phyloP scores from a whole-genome alignment of 2,797 vertebrate genomes.

The Crenuchus spilurus region DNA sequence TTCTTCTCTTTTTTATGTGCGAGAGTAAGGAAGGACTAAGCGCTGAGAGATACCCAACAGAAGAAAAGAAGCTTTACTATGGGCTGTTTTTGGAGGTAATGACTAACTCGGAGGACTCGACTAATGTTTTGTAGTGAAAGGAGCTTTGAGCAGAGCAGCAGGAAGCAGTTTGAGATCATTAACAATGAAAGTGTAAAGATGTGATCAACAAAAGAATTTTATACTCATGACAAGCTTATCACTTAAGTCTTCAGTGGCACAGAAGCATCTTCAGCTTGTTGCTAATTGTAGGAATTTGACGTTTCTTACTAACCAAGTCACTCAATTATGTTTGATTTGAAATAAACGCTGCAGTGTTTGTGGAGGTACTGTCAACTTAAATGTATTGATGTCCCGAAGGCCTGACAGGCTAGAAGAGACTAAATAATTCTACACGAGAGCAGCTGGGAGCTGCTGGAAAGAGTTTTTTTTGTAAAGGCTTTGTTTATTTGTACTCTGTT shows the following conservation, averaged over 20 bases:
- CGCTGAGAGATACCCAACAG: background rate
- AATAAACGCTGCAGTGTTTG: constrained; percentile 13
- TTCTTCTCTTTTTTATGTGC: background rate
- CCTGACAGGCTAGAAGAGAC: background rate
- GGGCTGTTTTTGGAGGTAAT: background rate
- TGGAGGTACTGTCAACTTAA: background rate
- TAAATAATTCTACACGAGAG: background rate
- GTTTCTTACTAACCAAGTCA: background rate
- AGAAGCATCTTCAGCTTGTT: background rate
- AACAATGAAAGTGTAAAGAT: background rate
- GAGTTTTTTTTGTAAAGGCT: background rate
- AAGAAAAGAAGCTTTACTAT: background rate
- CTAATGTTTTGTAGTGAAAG: background rate
- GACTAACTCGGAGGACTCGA: background rate
- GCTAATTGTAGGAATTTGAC: background rate
- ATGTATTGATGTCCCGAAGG: background rate
- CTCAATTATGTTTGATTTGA: constrained; percentile 24
- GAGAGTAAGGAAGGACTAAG: background rate
- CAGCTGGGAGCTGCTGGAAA: background rate
- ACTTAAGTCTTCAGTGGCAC: constrained; percentile 3
- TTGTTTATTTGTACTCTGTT: background rate
- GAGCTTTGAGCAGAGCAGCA: background rate
- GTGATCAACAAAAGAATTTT: background rate
- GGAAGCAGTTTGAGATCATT: background rate
- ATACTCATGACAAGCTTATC: background rate